These are phyloP conservation scores for Netelia virgata DNA, from an alignment of 2,888 invertebrate genomes.

Conservation along the genomic window DNA sequence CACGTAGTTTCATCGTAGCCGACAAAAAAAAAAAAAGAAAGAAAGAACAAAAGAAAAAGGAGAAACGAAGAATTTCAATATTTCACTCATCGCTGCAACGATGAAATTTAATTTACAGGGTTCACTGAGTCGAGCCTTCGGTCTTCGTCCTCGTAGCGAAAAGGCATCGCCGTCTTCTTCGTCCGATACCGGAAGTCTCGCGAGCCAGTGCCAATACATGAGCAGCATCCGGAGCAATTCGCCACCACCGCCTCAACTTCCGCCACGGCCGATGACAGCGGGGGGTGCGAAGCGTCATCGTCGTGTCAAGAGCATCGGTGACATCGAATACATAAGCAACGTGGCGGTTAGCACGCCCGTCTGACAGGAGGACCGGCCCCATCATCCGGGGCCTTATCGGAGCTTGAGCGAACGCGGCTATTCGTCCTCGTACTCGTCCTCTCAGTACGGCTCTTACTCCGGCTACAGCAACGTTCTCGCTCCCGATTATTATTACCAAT, in stretches of 20 bases:
- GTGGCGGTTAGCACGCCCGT: slow-evolving; percentile 83
- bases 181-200: slow-evolving; percentile 87
- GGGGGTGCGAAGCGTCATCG: slow-evolving; percentile 87
- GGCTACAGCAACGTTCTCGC: slow-evolving; percentile 81
- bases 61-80: background rate
- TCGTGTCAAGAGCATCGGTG: slow-evolving; percentile 91
- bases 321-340: slow-evolving; percentile 87
- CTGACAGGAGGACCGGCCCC: slow-evolving; percentile 84
- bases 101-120: slow-evolving; percentile 86
- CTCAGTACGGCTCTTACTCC: slow-evolving; percentile 82
- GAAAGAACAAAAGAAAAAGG: background rate
- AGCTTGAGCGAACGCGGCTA: slow-evolving; percentile 84
- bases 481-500: slow-evolving; percentile 78
- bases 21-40: slow-evolving; percentile 16
- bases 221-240: slow-evolving; percentile 86
- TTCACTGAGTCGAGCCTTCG: slow-evolving; percentile 90
- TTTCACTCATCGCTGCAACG: slow-evolving; percentile 6
- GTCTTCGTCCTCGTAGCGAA: slow-evolving; percentile 87
- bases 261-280: slow-evolving; percentile 78
- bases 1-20: slow-evolving; percentile 59
- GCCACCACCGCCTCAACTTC: slow-evolving; percentile 86
- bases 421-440: slow-evolving; percentile 80
- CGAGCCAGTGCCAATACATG: slow-evolving; percentile 87
- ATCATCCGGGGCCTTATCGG: slow-evolving; percentile 82
- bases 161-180: slow-evolving; percentile 90